These are phyloP conservation scores for Dicranocentrus wangi DNA, from an alignment of 2,888 invertebrate species.

Conservation along the genomic window DNA sequence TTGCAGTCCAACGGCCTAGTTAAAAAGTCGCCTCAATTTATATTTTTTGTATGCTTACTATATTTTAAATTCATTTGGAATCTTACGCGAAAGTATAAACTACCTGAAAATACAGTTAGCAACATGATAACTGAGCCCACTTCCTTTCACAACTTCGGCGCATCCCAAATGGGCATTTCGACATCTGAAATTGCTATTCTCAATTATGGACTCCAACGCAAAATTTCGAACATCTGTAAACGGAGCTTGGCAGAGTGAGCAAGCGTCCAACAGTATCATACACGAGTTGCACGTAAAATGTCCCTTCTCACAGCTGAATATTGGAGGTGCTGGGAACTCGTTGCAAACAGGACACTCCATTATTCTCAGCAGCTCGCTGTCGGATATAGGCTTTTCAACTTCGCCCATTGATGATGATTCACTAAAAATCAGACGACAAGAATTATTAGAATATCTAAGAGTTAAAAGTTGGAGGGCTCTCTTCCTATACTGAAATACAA, in stretches of 20 bases:
- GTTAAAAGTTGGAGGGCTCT: no score
- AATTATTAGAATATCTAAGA: no score
- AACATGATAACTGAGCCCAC: conserved; percentile 37
- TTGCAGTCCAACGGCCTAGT: conserved; percentile 34
- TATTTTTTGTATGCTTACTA: no score
- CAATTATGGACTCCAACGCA: conserved; percentile 59
- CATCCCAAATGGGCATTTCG: conserved; percentile 51
- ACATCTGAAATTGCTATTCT: conserved; percentile 56
- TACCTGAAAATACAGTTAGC: conserved; percentile 59
- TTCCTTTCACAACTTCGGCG: conserved; percentile 29
- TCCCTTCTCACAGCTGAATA: conserved; percentile 61
- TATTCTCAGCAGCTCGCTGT: conserved; percentile 45
- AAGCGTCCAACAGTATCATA: conserved; percentile 32
- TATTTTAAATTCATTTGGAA: no score
- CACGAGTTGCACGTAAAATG: conserved; percentile 62
- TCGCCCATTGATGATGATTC: conserved; percentile 40
- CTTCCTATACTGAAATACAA: no score
- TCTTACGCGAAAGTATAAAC: no score
- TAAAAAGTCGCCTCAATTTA: background rate
- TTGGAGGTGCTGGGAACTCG: conserved; percentile 63
- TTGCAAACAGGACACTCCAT: conserved; percentile 46
- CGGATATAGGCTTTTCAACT: conserved; percentile 35
- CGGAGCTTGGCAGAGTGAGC: conserved; percentile 46
- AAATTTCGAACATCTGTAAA: conserved; percentile 58
- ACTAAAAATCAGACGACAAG: no score